Base-by-base conservation (phyloP, 2,113 vertebrate species). In the Lucifuga dentata region DNA sequence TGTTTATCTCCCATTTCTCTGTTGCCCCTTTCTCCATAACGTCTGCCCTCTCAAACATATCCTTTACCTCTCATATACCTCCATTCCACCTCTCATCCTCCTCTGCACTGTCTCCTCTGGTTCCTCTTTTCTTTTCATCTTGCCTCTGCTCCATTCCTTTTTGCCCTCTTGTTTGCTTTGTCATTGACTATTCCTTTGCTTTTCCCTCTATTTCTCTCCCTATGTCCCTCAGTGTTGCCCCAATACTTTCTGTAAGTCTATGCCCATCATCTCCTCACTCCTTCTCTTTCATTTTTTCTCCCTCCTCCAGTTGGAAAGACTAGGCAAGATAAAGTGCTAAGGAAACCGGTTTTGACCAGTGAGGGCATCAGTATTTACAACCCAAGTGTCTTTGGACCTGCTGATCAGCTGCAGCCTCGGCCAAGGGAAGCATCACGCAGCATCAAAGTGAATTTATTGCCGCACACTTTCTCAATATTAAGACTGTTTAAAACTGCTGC, bases 391-490 rank as follows among this genome's bases (percentile, higher is more conserved):
- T 46, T 46, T 70, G 75, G 21, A 74, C 49, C 72, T 50, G 64
- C 78, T 81, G 83, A 84, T 86, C 72, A 84, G 73, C 20, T 72
- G 80, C 72, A 73, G 59, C 36, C 26, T 12, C 59, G 65, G 56
- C 33, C 48, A 33, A 48, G 55, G 48, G 73, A 83, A 68, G 58
- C 68, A 57, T 63, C 55, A 16, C 62, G 11, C 58, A 36, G 68
- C 83, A 81, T 85, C 85, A 86, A 65, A 77, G 66, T 20, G 63
- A 76, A 89, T 89, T 68, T 70, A 85, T 83, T 55, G 72, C 69
- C 40, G 41, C 69, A 41, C 71, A 71, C 68, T 58, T 69, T 78
- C 44, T 44, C 68, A 72, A 45, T 78, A 84, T 84, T 83, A 83
- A 77, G 72, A 56, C 68, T 76, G 71, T 76, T 86, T 75, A 81